Evolutionary conservation across 2,113 vertebrate genomes (phyloP), one percentile per base, ranked within the genome.

Genomic region (Zapus hudsonius): DNA sequence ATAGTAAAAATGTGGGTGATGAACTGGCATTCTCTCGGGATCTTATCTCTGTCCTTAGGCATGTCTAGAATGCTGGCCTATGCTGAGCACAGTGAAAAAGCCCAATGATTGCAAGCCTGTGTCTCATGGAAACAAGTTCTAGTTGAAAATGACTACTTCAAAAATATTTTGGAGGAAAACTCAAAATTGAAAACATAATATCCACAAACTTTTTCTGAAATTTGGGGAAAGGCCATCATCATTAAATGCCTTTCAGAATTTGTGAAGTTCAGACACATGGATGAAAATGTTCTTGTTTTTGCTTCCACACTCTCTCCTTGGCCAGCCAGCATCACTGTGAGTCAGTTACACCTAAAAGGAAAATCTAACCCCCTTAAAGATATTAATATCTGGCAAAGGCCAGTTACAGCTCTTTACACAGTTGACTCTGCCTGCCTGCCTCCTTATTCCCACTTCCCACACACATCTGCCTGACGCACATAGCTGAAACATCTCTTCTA

Each of bases 281-380:
- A 88, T 84, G 27, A 82, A 89, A 95, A 82, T 82, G 23, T 75
- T 57, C 33, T 16, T 83, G 52, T 38, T 85, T 91, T 93, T 76
- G 52, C 61, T 90, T 74, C 78, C 87, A 1, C 42, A 61, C 64
- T 42, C 42, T 85, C 8, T 78, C 7, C 74, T 83, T 61, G 87
- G 72, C 52, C 81, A 47, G 40, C 15, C 63, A 74, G 40, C 7
- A 31, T 40, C 73, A 15, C 73, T 42, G 61, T 81, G 33, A 66
- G 61, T 66, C 61, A 44, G 76, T 40, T 84, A 69, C 10, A 42
- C 36, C 80, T 72, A 67, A 57, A 57, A 85, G 42, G 42, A 88
- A 91, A 80, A 66, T 31, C 61, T 91, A 57, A 78, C 29, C 27
- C 40, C 59, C 87, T 78, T 44, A 79, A 92, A 75, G 87, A 84